Evolutionary conservation across 1,140 invertebrate species (phyloP).

Genomic region (Muscidifurax raptorellus): DNA sequence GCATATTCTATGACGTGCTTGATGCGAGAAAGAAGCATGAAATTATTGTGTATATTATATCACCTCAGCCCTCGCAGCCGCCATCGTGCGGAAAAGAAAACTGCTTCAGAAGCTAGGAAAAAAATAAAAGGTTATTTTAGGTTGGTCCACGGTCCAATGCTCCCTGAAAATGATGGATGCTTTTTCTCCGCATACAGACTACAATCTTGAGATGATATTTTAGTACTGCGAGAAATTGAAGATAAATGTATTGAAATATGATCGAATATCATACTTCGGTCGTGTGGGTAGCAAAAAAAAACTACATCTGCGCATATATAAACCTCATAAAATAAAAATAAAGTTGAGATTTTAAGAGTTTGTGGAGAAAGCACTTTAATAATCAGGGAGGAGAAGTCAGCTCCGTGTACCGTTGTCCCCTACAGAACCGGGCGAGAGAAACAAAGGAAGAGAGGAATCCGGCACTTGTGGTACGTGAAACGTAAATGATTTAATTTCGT

Average conservation of each 20-base stretch:
- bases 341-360: background rate
- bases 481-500: conserved; percentile 60
- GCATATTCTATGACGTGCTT: conserved; percentile 40
- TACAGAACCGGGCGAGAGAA: background rate
- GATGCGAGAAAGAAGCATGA: conserved; percentile 59
- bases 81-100: conserved; percentile 37
- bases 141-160: conserved; percentile 53
- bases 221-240: too few relatives aligned
- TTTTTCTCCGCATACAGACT: background rate
- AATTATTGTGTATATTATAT: conserved; percentile 62
- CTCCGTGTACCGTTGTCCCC: background rate
- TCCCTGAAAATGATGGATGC: conserved; percentile 56
- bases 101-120: conserved; percentile 48
- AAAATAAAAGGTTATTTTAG: conserved; percentile 60
- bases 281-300: too few relatives aligned
- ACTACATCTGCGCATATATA: too few relatives aligned
- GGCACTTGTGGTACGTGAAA: conserved; percentile 50
- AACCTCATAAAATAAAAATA: background rate
- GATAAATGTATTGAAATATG: too few relatives aligned
- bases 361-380: conserved; percentile 12
- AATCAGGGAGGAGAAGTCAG: conserved; percentile 12
- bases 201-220: too few relatives aligned
- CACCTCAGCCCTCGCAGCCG: conserved; percentile 52
- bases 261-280: too few relatives aligned
- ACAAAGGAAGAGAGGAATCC: conserved; percentile 13